Conservation (phyloP, 2,797 vertebrate genomes). For the Hipposideros larvatus region DNA sequence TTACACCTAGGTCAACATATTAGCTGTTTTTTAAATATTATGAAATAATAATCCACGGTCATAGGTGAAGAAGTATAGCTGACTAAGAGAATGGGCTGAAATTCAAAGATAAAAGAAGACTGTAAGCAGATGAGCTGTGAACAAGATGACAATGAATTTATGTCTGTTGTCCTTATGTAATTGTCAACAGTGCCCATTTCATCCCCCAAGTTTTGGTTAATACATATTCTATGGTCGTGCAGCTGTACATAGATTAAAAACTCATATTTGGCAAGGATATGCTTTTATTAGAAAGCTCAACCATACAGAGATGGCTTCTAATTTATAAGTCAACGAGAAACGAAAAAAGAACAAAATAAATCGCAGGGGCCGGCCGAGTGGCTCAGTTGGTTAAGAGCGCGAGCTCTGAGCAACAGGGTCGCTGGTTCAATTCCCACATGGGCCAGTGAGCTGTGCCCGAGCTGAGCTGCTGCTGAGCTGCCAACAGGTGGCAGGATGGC, state of each 20-base stretch:
- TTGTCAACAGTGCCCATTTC: neutral
- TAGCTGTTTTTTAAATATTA: neutral
- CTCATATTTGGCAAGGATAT: neutral
- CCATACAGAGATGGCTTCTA: neutral
- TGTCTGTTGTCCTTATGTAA: neutral
- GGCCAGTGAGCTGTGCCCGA: too few species aligned
- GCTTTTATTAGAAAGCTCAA: slow-evolving; percentile 6
- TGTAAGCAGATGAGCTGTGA: neutral
- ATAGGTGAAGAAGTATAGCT: neutral
- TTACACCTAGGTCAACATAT: neutral
- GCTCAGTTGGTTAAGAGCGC: too few species aligned
- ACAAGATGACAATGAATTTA: neutral
- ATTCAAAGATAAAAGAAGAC: neutral
- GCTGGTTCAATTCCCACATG: too few species aligned
- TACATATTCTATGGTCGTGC: neutral
- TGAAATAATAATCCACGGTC: neutral
- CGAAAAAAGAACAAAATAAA: neutral
- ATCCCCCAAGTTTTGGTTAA: neutral
- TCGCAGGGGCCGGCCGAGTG: too few species aligned
- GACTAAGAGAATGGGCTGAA: neutral
- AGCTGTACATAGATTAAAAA: neutral
- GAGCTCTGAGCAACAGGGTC: too few species aligned
- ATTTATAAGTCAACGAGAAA: neutral
- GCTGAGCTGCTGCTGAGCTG: too few species aligned
- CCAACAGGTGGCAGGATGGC: too few species aligned